phyloP scores from a whole-genome alignment of 1,140 invertebrate genomes.

The Asobara japonica region DNA sequence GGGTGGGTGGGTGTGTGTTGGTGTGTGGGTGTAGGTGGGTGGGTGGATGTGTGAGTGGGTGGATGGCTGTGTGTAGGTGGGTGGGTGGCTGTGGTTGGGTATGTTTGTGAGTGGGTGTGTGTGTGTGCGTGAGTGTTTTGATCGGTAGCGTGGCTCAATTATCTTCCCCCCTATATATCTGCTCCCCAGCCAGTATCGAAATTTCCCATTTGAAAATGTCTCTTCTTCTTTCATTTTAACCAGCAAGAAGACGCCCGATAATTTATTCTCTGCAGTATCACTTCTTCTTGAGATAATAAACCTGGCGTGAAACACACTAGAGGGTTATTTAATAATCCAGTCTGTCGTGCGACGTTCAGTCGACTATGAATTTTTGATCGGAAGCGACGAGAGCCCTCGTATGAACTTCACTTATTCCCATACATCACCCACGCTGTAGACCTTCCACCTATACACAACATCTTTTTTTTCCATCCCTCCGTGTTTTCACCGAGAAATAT shows the following conservation, averaged over 20 bases:
- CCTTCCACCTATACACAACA: background rate
- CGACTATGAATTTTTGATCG: slow-evolving; percentile 44
- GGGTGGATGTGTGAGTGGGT: too few relatives aligned
- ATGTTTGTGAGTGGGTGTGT: too few relatives aligned
- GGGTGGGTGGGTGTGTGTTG: too few relatives aligned
- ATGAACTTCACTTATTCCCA: background rate
- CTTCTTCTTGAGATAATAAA: slow-evolving; percentile 24
- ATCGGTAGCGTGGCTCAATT: too few relatives aligned
- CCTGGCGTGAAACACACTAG: slow-evolving; percentile 34
- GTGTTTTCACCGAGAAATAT: background rate
- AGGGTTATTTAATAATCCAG: slow-evolving; percentile 44
- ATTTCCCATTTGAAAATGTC: background rate
- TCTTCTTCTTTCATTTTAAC: background rate
- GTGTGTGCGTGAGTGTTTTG: too few relatives aligned
- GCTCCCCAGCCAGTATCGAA: background rate
- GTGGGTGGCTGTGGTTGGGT: too few relatives aligned
- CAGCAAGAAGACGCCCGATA: background rate
- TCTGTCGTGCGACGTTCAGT: slow-evolving; percentile 36
- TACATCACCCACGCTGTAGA: background rate
- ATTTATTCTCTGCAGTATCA: background rate
- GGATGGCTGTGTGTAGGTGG: too few relatives aligned
- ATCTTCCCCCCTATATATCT: too few relatives aligned
- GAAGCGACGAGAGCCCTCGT: slow-evolving; percentile 9
- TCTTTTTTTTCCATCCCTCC: background rate
- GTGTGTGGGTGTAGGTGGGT: too few relatives aligned